Conservation (phyloP, 2,888 invertebrate genomes). For the Pyralis farinalis region DNA sequence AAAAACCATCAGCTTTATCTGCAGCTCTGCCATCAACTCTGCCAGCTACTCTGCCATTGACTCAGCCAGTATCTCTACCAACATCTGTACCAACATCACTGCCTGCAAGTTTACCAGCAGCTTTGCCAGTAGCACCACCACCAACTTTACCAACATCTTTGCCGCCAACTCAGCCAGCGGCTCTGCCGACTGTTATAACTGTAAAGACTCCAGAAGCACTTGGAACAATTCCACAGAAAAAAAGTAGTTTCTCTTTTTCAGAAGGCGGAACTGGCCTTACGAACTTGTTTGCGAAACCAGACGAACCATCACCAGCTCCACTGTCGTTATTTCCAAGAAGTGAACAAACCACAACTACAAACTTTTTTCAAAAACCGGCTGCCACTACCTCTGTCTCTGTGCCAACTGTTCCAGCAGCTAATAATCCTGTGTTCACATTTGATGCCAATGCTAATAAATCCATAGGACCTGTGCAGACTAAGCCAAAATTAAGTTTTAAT, state of each 20-base stretch:
- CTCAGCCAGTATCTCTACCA: too few species aligned
- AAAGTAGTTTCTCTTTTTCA: conserved; percentile 30
- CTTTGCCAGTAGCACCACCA: too few species aligned
- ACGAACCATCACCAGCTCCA: neutral
- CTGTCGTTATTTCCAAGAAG: conserved; percentile 31
- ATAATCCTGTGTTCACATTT: conserved; percentile 41
- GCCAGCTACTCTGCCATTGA: too few species aligned
- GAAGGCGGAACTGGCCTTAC: conserved; percentile 6
- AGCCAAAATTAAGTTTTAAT: conserved; percentile 31
- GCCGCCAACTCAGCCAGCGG: too few species aligned
- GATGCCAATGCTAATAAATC: too few species aligned
- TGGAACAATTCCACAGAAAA: conserved; percentile 18
- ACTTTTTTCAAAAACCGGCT: conserved; percentile 29
- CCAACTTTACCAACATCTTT: too few species aligned
- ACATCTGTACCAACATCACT: too few species aligned
- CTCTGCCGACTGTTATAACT: too few species aligned
- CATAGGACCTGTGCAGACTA: neutral
- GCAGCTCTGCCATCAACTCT: neutral
- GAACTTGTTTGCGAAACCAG: neutral
- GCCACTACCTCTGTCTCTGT: conserved; percentile 16
- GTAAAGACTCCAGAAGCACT: too few species aligned
- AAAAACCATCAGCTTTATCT: neutral
- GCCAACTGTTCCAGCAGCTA: conserved; percentile 17
- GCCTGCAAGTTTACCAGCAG: too few species aligned
- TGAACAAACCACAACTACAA: conserved; percentile 20